These are phyloP conservation scores for Corythornis cristatus DNA, from an alignment of 2,113 vertebrate species.

Conservation along the genomic window DNA sequence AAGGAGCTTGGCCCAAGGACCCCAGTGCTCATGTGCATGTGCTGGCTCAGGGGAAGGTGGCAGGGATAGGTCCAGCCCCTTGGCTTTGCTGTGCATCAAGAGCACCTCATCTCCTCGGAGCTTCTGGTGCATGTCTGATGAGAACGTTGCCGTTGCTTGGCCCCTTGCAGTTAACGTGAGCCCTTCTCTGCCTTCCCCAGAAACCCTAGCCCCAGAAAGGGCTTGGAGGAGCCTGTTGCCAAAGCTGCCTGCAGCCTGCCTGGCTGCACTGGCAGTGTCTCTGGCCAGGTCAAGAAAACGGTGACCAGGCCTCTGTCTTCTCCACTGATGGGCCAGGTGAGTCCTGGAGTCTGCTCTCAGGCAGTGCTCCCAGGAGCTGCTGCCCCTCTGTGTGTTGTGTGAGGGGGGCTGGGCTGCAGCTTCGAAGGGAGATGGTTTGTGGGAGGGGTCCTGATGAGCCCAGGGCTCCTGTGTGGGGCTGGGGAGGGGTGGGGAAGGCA, in stretches of 20 bases:
- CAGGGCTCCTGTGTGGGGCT: neutral
- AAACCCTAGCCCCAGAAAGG: conserved; percentile 83
- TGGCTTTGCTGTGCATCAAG: neutral
- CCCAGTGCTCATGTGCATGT: accelerated
- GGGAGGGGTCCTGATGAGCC: neutral
- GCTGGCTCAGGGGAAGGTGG: accelerated
- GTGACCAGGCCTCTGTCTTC: conserved; percentile 73
- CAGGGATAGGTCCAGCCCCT: neutral
- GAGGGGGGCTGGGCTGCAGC: neutral
- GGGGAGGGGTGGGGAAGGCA: neutral
- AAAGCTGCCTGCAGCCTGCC: conserved; percentile 68
- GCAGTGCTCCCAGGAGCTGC: neutral
- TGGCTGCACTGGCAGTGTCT: conserved; percentile 24
- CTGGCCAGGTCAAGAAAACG: conserved; percentile 75
- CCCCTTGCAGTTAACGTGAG: accelerated
- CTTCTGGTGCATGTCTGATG: neutral
- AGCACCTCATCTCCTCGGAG: neutral
- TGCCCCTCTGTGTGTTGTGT: too few species aligned
- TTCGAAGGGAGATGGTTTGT: accelerated
- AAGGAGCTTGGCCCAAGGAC: neutral
- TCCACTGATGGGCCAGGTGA: conserved; percentile 78
- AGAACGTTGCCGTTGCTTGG: accelerated
- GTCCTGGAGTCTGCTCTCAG: neutral
- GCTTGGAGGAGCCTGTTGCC: conserved; percentile 63
- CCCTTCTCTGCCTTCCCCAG: conserved; percentile 57